Evolutionary conservation across 2,888 invertebrate species (phyloP).

Genomic region (Taenaris catops): DNA sequence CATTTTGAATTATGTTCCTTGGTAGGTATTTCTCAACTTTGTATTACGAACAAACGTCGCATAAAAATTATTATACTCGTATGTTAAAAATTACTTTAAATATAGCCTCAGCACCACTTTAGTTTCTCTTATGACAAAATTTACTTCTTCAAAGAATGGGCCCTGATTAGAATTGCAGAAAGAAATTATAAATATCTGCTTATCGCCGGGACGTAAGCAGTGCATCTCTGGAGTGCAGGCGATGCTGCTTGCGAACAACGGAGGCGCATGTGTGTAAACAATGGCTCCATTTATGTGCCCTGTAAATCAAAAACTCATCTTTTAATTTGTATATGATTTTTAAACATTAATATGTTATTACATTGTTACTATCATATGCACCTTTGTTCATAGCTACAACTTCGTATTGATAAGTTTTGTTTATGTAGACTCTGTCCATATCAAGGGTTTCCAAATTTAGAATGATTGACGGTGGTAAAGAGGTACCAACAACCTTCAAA

Average conservation of each 20-base stretch:
- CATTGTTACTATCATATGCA: too few relatives aligned
- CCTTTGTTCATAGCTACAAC: constrained; percentile 79
- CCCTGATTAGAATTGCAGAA: constrained; percentile 81
- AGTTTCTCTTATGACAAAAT: constrained; percentile 80
- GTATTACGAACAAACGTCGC: too few relatives aligned
- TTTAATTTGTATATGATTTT: too few relatives aligned
- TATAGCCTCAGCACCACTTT: constrained; percentile 73
- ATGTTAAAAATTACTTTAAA: constrained; percentile 74
- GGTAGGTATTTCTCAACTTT: too few relatives aligned
- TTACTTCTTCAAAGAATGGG: constrained; percentile 80
- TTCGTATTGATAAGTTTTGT: constrained; percentile 81
- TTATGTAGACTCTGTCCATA: constrained; percentile 78
- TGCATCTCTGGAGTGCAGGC: constrained; percentile 66
- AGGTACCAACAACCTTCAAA: constrained; percentile 71
- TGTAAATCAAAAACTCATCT: constrained; percentile 33
- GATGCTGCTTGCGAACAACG: constrained; percentile 79
- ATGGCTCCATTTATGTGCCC: constrained; percentile 82
- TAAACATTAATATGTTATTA: too few relatives aligned
- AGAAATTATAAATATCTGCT: constrained; percentile 72
- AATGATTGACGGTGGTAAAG: constrained; percentile 77
- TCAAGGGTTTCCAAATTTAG: constrained; percentile 79
- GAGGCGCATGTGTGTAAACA: constrained; percentile 53
- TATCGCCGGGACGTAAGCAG: constrained; percentile 67
- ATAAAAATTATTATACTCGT: too few relatives aligned
- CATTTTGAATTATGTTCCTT: too few relatives aligned